Evolutionary conservation across 1,140 invertebrate genomes (phyloP).

Genomic region (Polypedilum pembai): DNA sequence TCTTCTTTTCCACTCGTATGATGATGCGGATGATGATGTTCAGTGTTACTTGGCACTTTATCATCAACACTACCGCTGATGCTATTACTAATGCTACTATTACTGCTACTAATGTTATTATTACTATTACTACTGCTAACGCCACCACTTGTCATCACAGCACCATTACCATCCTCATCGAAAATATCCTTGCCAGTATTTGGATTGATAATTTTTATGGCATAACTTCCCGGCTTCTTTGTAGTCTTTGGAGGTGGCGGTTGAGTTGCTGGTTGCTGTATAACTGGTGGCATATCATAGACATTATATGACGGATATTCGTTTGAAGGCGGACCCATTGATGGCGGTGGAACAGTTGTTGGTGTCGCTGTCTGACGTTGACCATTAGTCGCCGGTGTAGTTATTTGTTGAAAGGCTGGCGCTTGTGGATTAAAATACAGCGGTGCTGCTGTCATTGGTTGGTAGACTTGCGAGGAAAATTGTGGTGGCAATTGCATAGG

Average conservation of each 20-base stretch:
- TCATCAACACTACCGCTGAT: not conserved
- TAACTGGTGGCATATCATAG: not conserved
- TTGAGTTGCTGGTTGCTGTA: not conserved
- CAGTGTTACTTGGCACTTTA: not conserved
- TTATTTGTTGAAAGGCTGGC: not conserved
- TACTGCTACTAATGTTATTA: too few species aligned
- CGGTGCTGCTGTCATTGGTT: not conserved
- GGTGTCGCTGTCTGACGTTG: slow-evolving; percentile 9
- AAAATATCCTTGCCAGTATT: slow-evolving; percentile 1
- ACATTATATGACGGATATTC: slow-evolving; percentile 1
- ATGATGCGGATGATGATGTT: not conserved
- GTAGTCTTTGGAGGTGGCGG: not conserved
- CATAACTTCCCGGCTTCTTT: not conserved
- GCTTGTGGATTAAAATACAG: not conserved
- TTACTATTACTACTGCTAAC: too few species aligned
- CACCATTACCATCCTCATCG: not conserved
- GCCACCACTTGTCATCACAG: too few species aligned
- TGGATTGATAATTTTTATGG: slow-evolving; percentile 24
- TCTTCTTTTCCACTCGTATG: not conserved
- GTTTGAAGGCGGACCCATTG: not conserved
- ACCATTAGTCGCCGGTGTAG: not conserved
- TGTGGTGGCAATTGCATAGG: not conserved
- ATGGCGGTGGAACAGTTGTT: not conserved
- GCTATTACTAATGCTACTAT: not conserved
- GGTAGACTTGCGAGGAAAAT: not conserved